phyloP scores from a whole-genome alignment of 2,797 vertebrate species.

The Etheostoma nigrum region DNA sequence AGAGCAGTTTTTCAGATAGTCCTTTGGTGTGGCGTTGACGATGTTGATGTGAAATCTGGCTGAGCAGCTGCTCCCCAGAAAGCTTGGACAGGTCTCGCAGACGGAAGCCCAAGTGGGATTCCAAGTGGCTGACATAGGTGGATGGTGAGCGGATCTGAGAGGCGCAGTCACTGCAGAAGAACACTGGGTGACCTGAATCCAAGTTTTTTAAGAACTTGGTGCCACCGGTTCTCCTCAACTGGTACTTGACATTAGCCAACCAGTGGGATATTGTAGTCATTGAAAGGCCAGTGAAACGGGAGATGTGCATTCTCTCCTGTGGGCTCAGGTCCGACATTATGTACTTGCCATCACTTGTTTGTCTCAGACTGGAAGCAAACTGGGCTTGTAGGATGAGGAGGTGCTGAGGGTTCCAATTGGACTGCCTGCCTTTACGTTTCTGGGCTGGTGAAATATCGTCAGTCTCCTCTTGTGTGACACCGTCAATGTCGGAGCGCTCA shows the following conservation, averaged over 20 bases:
- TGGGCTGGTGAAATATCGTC: slow-evolving; percentile 97
- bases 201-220: slow-evolving; percentile 99
- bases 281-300: slow-evolving; percentile 97
- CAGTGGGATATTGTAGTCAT: slow-evolving; percentile 99
- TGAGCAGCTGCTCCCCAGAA: slow-evolving; percentile 94
- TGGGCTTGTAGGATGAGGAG: slow-evolving; percentile 98
- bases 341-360: slow-evolving; percentile 96
- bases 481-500: slow-evolving; percentile 96
- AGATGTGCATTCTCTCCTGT: slow-evolving; percentile 99
- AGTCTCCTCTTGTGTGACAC: slow-evolving; percentile 92
- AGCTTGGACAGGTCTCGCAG: slow-evolving; percentile 97
- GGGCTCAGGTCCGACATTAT: slow-evolving; percentile 99
- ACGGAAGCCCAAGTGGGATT: slow-evolving; percentile 98
- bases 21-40: slow-evolving; percentile 91
- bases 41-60: slow-evolving; percentile 89
- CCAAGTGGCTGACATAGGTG: slow-evolving; percentile 97
- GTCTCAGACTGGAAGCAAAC: slow-evolving; percentile 97
- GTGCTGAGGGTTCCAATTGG: slow-evolving; percentile 99
- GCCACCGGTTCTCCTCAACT: slow-evolving; percentile 98
- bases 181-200: slow-evolving; percentile 98
- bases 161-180: slow-evolving; percentile 99
- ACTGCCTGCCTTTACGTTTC: slow-evolving; percentile 98
- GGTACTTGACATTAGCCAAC: slow-evolving; percentile 99
- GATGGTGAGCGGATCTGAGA: slow-evolving; percentile 99
- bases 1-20: slow-evolving; percentile 94